These are phyloP conservation scores for Eristalis arbustorum DNA, from an alignment of 2,888 invertebrate genomes.

Conservation along the genomic window DNA sequence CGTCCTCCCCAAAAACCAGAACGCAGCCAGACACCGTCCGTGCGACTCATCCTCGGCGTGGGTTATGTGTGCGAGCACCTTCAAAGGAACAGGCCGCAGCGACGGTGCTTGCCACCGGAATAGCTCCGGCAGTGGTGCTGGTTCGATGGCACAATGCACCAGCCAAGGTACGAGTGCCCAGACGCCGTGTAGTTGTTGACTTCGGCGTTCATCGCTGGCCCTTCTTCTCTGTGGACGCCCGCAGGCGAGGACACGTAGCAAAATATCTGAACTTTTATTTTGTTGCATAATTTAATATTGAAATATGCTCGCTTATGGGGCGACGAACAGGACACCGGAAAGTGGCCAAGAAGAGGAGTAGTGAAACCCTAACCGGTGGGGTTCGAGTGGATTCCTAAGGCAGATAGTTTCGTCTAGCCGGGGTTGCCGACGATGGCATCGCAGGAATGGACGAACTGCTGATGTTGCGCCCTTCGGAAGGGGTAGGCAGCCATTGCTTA, in stretches of 20 bases:
- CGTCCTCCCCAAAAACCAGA: not conserved
- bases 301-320: conserved; percentile 57
- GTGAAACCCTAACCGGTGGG: too few species aligned
- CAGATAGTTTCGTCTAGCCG: conserved; percentile 46
- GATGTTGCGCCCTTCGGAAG: not conserved
- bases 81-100: conserved; percentile 8
- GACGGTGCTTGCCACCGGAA: not conserved
- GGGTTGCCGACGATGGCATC: conserved; percentile 3
- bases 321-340: conserved; percentile 42
- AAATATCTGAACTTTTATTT: conserved; percentile 53
- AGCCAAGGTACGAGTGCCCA: conserved; percentile 24
- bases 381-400: conserved; percentile 11
- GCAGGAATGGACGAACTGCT: not conserved
- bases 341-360: not conserved
- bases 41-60: not conserved
- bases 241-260: conserved; percentile 50
- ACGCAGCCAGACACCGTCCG: conserved; percentile 14
- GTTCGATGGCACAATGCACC: not conserved
- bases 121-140: not conserved
- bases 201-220: not conserved
- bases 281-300: conserved; percentile 61
- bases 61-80: conserved; percentile 28
- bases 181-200: conserved; percentile 29
- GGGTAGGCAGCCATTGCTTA: too few species aligned
- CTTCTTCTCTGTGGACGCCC: conserved; percentile 29